Base-by-base conservation (phyloP, 2,888 invertebrate species). In the Campoplex nolae region DNA sequence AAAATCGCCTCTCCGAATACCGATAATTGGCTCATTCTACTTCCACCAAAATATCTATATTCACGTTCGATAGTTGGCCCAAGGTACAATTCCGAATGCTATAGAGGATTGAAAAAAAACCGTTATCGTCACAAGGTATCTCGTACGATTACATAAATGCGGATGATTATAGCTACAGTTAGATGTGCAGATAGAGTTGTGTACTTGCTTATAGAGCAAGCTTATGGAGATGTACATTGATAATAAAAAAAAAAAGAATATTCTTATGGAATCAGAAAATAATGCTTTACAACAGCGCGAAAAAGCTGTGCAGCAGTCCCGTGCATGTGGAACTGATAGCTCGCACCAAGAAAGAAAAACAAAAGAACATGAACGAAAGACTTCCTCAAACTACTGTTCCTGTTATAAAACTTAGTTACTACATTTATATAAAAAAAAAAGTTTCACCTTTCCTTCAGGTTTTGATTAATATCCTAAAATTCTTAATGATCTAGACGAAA, bases 21-120 rank as follows among this genome's bases (percentile, higher is more conserved):
- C 89, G 87, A 88, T 92, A 92, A 92, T 92, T 92, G 90, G 90
- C 86, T 82, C 78, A 71, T 83, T 83, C 85, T 84, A 82, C 76
- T 83, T 48, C 65, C 71, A 70, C 82, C 77, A 48, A 82, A 87
- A 87, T 87, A 84, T 77, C 82, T 76, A 70, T 51, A 56, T 81
- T 81, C 32, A 65, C 68, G 70, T 51, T 11, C 23, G 67, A 67
- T 56, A 58, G 48, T 82, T 42, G 75, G 62, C 51, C 11, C n/a
- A 9, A 11, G 51, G 7, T 51, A 7, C 23, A 48, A 73, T 62
- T 65, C 13, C 75, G 68, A 58, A 82, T 62, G 67, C n/a, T n/a
- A 42, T 42, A 32, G 68, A 65, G 16, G 51, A 68, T 82, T 32
- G 13, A 56, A 68, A 38, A 45, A 32, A 68, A 74, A 68, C 11